Conservation (phyloP, 2,113 vertebrate species). For the Ibidorhyncha struthersii region DNA sequence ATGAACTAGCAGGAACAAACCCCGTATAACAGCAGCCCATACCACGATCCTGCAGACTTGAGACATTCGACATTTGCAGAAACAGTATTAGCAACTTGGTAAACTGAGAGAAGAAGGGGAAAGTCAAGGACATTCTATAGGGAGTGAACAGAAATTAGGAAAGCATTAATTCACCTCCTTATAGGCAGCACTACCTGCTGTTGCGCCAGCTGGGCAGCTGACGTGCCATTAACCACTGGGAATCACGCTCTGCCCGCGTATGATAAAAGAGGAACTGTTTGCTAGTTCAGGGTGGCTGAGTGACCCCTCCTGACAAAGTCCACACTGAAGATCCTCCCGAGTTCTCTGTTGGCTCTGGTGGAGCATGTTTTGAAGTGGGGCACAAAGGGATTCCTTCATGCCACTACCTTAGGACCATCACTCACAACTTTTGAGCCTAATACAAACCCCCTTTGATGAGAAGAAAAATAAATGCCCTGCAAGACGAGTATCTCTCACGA, state of each 20-base stretch:
- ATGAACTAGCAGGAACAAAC: neutral
- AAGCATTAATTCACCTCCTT: neutral
- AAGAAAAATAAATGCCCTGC: neutral
- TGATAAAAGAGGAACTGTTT: neutral
- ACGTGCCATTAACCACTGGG: neutral
- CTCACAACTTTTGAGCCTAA: neutral
- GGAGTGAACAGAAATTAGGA: neutral
- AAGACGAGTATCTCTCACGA: accelerated
- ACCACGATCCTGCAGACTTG: neutral
- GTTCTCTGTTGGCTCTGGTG: neutral
- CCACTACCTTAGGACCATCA: neutral
- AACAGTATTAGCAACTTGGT: neutral
- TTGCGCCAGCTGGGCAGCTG: neutral
- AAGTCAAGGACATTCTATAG: neutral
- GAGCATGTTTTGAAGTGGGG: neutral
- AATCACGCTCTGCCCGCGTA: neutral
- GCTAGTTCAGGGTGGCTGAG: neutral
- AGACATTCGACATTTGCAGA: neutral
- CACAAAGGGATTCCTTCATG: neutral
- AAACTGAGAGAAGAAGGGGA: neutral
- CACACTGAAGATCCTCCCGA: neutral
- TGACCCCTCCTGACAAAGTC: neutral
- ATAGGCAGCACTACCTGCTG: neutral
- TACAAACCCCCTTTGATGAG: neutral
- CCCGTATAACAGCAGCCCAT: neutral